Base-by-base conservation (phyloP, 2,113 vertebrate species). In the Cephalopterus ornatus region DNA sequence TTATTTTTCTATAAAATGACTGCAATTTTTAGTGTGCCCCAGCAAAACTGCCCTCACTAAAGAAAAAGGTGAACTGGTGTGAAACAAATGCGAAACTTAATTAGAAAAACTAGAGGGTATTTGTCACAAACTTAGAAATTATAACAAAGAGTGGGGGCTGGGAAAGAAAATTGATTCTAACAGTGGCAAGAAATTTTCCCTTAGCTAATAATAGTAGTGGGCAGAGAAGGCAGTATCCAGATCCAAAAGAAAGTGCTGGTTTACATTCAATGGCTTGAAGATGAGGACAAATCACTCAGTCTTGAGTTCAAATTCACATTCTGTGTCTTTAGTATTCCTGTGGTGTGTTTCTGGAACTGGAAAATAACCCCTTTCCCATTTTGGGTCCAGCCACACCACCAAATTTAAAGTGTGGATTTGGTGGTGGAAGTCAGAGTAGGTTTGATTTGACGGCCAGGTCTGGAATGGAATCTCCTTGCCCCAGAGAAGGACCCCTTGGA, bases 31-130 rank as follows among this genome's bases (percentile, higher is more conserved):
- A 35, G 44, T 35, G 11, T 65, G 30, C 11, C 41, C 42, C 28
- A 74, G 72, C 41, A 83, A 88, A 78, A 49, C 23, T 52, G 39
- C 74, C 52, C 41, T 86, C 44, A 91, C 56, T 70, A 85, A 95
- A 68, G 68, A 81, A 67, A 92, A 28, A 65, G 6, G 21, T 84
- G 55, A 93, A 88, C 56, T 85, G 53, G 35, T 65, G 62, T 93
- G 68, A 65, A 92, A 88, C 63, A 88, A 88, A 95, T 86, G 44
- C 81, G 92, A 94, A 95, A 94, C 88, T 84, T 86, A 86, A 81
- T 91, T 96, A 78, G 68, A 80, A 77, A 33, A 93, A 78, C 26
- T 78, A 91, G 93, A 75, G 22, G 13, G 8, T 79, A 49, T 93
- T 95, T 90, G 27, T 79, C 68, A 75, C 19, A 85, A 86, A 66